Conservation (phyloP, 1,140 invertebrate species). For the Hylyphantes graminicola region DNA sequence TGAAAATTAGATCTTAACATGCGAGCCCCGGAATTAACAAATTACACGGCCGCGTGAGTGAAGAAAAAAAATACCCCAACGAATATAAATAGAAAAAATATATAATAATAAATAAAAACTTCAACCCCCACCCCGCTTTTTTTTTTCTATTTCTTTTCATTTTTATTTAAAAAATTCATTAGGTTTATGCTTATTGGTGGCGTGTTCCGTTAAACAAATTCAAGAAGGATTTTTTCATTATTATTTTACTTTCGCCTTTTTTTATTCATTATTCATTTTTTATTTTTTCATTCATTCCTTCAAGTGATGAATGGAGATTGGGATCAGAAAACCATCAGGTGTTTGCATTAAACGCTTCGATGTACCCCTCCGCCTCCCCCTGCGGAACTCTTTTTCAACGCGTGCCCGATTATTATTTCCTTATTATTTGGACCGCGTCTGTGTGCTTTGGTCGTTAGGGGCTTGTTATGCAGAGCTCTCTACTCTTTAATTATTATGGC, state of each 20-base stretch:
- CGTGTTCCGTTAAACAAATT: slow-evolving; percentile 55
- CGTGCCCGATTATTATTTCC: slow-evolving; percentile 54
- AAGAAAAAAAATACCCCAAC: slow-evolving; percentile 14
- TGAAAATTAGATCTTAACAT: slow-evolving; percentile 58
- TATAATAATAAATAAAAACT: not conserved
- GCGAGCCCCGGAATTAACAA: slow-evolving; percentile 52
- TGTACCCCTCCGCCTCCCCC: slow-evolving; percentile 16
- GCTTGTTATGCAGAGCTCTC: slow-evolving; percentile 44
- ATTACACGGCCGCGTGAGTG: slow-evolving; percentile 29
- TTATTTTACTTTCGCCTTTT: not conserved
- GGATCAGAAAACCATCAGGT: slow-evolving; percentile 56
- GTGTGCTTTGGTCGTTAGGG: slow-evolving; percentile 49
- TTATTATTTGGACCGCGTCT: slow-evolving; percentile 43
- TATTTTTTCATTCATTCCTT: not conserved
- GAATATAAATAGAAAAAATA: slow-evolving; percentile 15
- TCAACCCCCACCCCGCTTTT: slow-evolving; percentile 10
- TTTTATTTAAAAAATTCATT: slow-evolving; percentile 57
- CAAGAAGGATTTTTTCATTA: slow-evolving; percentile 24
- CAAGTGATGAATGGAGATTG: slow-evolving; percentile 55
- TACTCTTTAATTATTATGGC: slow-evolving; percentile 46
- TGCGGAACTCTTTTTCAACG: slow-evolving; percentile 41
- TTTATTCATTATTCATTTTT: not conserved
- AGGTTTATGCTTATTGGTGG: slow-evolving; percentile 47
- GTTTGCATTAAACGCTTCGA: slow-evolving; percentile 54
- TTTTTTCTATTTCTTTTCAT: slow-evolving; percentile 14